Evolutionary conservation across 2,888 invertebrate species (phyloP).

Genomic region (Hermaeophaga mercurialis): DNA sequence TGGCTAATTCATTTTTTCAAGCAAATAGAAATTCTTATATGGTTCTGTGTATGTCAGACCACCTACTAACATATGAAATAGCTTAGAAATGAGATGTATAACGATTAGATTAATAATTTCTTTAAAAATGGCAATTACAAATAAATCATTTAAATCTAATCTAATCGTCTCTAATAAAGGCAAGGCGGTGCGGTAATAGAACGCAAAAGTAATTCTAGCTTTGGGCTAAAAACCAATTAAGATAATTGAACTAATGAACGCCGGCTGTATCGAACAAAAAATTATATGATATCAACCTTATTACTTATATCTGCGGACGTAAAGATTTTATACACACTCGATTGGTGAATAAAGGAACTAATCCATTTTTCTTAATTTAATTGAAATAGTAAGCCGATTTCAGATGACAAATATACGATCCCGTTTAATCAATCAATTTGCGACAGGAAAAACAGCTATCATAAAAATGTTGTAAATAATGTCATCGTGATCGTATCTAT

Average conservation of each 20-base stretch:
- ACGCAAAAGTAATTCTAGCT: conserved; percentile 5
- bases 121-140: neutral
- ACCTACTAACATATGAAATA: neutral
- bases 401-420: no score
- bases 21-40: neutral
- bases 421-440: no score
- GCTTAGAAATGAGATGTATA: neutral
- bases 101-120: neutral
- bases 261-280: neutral
- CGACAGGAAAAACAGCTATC: no score
- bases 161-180: neutral
- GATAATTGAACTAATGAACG: conserved; percentile 1
- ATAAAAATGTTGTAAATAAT: no score
- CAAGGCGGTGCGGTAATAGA: neutral
- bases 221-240: neutral
- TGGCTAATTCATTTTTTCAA: no score
- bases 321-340: neutral
- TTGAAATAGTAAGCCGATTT: no score
- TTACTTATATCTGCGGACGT: neutral
- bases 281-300: neutral
- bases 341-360: no score
- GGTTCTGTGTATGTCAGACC: neutral
- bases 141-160: conserved; percentile 3
- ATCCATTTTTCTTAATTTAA: no score
- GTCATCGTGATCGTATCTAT: no score